Percentiles rank a stretch among this genome's conserved stretches.
phyloP scores from a whole-genome alignment of 2,888 invertebrate species.

The Nephrotoma appendiculata region DNA sequence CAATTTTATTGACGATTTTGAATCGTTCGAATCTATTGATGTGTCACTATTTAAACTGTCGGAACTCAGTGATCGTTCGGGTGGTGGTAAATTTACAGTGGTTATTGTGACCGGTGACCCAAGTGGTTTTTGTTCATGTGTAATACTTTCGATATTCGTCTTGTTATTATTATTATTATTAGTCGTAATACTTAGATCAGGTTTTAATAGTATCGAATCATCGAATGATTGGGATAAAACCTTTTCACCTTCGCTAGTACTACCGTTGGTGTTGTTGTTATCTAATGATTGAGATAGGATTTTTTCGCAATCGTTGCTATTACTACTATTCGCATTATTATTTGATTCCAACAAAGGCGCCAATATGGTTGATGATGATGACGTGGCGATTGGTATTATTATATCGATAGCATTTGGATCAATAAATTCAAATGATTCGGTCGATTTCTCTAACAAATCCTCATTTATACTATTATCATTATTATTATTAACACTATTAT shows the following conservation, averaged over 20 bases:
- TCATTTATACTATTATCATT: not conserved
- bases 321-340: not conserved
- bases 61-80: slow-evolving; percentile 27
- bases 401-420: not conserved
- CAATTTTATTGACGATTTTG: slow-evolving; percentile 22
- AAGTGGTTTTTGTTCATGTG: not conserved
- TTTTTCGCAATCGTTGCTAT: not conserved
- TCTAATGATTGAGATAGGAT: not conserved
- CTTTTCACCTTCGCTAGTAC: not conserved
- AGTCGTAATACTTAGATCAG: not conserved
- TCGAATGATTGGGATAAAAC: not conserved
- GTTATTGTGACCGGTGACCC: not conserved
- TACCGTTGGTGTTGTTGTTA: not conserved
- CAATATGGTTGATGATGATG: not conserved
- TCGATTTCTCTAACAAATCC: not conserved
- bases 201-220: not conserved
- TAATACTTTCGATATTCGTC: not conserved
- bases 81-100: not conserved
- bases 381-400: not conserved
- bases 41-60: slow-evolving; percentile 32
- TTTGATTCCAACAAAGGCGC: not conserved
- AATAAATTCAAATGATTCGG: slow-evolving; percentile 4
- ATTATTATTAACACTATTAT: slow-evolving; percentile 1
- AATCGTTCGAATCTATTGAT: slow-evolving; percentile 29
- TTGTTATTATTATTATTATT: not conserved